Evolutionary conservation across 2,113 vertebrate genomes (phyloP), one percentile per base, ranked within the genome.

Genomic region (Australoheros scitulus): DNA sequence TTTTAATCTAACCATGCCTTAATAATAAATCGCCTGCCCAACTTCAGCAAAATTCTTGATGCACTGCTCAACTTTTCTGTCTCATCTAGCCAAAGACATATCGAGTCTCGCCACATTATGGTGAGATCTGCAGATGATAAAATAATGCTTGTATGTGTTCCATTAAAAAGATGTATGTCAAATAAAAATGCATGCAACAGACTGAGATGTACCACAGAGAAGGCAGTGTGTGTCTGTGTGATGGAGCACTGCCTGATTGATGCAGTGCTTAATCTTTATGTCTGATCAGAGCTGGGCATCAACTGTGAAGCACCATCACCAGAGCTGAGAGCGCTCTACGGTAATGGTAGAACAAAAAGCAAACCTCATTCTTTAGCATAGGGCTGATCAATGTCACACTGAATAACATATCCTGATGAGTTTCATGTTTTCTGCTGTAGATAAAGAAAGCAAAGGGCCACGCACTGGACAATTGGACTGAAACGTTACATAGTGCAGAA

Each of bases 231-330:
- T 36, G 75, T 60, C 63, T 36, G 79, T 38, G 55, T 84, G 87
- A 87, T 76, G 85, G 79, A 86, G 76, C 57, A 64, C 75, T 11
- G 87, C 63, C 29, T 89, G 88, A 92, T 61, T 77, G 87, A 91
- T 80, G 83, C 65, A 6, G 29, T 4, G 74, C 78, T 86, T 82
- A 50, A 90, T 89, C 88, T 84, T 57, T 68, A 34, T 22, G 80
- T 77, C 61, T 77, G 88, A 91, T 91, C 86, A 34, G 47, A 36
- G 81, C 65, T 1, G 55, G 17, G 58, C 55, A 59, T 65, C 74
- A 18, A 76, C 77, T 63, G 79, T 43, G 24, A 64, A 78, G 77
- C 87, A 81, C 76, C 90, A 85, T 61, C 88, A 80, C 36, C 63
- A 56, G 79, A 55, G 52, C 77, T 14, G 29, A 4, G 20, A 50